A percentile compares a stretch with the other conserved stretches of the same genome.
Evolutionary conservation across 1,140 invertebrate species (phyloP).

Genomic region (Anoplolepis gracilipes): DNA sequence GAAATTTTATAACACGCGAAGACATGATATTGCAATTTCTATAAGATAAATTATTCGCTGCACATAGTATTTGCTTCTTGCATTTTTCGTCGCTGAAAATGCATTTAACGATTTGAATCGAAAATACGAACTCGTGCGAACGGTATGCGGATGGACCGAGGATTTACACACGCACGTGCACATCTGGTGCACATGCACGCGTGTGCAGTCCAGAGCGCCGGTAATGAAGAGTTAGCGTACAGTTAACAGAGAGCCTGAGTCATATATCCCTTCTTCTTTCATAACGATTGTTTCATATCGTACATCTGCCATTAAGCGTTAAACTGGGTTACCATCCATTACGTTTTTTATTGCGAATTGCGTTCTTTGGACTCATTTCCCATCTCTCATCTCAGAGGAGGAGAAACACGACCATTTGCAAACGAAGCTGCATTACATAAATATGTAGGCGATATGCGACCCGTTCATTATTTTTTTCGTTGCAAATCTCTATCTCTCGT

Average conservation of each 20-base stretch:
- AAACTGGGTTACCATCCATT: slow-evolving; percentile 53
- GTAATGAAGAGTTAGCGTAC: slow-evolving; percentile 36
- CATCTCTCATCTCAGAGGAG: background rate
- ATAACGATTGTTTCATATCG: slow-evolving; percentile 34
- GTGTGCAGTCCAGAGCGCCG: background rate
- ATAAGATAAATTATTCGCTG: background rate
- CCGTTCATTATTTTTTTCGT: background rate
- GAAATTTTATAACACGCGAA: background rate
- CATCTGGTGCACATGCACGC: background rate
- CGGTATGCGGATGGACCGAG: background rate
- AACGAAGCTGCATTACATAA: background rate
- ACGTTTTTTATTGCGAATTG: slow-evolving; percentile 23
- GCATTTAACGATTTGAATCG: too few species aligned
- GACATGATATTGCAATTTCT: background rate
- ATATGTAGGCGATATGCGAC: too few species aligned
- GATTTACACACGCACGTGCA: background rate
- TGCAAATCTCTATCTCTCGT: background rate
- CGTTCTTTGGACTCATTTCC: background rate
- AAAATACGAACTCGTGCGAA: background rate
- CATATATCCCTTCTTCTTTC: slow-evolving; percentile 43
- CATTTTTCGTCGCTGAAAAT: background rate
- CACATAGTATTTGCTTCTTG: background rate
- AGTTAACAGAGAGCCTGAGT: slow-evolving; percentile 36
- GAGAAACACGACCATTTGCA: background rate
- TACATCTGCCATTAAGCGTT: background rate